A percentile compares a stretch with the other conserved stretches of the same genome.
Evolutionary conservation across 2,888 invertebrate species (phyloP).

Genomic region (Eumerus sabulonum): DNA sequence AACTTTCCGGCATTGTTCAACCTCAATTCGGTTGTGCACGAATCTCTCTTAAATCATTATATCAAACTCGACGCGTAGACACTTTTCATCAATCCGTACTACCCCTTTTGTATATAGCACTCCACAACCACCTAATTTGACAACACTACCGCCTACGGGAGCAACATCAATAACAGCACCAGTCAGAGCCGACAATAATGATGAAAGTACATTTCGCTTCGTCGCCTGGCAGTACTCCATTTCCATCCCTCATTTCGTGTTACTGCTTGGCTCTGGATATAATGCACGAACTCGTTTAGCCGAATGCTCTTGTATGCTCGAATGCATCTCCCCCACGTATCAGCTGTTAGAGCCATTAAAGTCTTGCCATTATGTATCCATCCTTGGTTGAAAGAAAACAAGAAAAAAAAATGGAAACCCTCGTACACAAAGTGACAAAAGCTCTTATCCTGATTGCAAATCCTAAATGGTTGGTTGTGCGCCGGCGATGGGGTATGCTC

Average conservation of each 20-base stretch:
- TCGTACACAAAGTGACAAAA: slow-evolving; percentile 68
- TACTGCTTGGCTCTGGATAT: background rate
- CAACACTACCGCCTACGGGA: too few relatives aligned
- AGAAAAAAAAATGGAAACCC: slow-evolving; percentile 39
- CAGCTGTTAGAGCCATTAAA: slow-evolving; percentile 63
- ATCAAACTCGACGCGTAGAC: too few relatives aligned
- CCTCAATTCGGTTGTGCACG: too few relatives aligned
- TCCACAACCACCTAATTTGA: too few relatives aligned
- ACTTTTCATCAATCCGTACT: too few relatives aligned
- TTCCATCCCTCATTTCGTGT: slow-evolving; percentile 1
- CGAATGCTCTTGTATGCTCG: slow-evolving; percentile 7
- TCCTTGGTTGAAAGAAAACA: slow-evolving; percentile 37
- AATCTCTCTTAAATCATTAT: too few relatives aligned
- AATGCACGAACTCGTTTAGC: slow-evolving; percentile 28
- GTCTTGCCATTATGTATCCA: slow-evolving; percentile 60
- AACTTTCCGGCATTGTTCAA: too few relatives aligned
- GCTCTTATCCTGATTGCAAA: slow-evolving; percentile 69
- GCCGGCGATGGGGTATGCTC: slow-evolving; percentile 2
- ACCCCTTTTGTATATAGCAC: too few relatives aligned
- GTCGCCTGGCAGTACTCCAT: slow-evolving; percentile 27
- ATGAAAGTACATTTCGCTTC: slow-evolving; percentile 49
- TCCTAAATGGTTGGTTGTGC: slow-evolving; percentile 54
- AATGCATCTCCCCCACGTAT: slow-evolving; percentile 42
- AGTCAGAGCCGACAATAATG: slow-evolving; percentile 51
- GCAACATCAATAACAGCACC: too few relatives aligned